Evolutionary conservation across 2,888 invertebrate species (phyloP), one percentile per base, ranked within the genome.

Genomic region (Tipula unca): DNA sequence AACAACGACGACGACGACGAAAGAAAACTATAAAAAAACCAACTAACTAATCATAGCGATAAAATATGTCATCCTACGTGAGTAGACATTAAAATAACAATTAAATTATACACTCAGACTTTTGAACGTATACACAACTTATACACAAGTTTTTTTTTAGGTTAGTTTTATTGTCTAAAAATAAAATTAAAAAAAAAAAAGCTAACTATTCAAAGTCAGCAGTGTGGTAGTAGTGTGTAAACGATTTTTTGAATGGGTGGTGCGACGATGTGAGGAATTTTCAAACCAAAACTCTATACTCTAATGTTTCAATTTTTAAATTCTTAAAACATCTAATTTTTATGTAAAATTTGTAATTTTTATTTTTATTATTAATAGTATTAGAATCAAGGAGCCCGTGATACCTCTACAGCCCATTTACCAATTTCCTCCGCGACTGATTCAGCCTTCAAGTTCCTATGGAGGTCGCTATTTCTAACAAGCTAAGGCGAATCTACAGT

Each of bases 21-120:
- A 48, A 69, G 25, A 25, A 69, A 69, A 69, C 69, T 69, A 69
- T 69, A 69, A 69, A 69, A 69, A 69, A 69, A 10, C 69, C 69
- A 69, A 69, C 69, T 69, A 69, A 69, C 69, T 69, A 69, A 69
- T 69, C 69, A 69, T 69, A 25, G 69, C 69, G 69, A 69, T 69
- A 69, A 69, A 69, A 69, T 69, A 69, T 69, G 69, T 69, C 69
- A 69, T 69, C 69, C 69, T 69, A 69, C 69, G 69, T 69, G 69
- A 69, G 69, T 69, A 69, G 69, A 69, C 69, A 69, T 69, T 69
- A 69, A 69, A 69, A 69, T 69, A 69, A 69, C 69, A 69, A 69
- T 69, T 69, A 69, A 69, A 69, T 69, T 69, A 69, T 69, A 69
- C 69, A 69, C 69, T 69, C 69, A 69, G 69, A 69, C 69, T 69